Percentiles rank a stretch among this genome's conserved stretches.
phyloP scores from a whole-genome alignment of 2,888 invertebrate species.

The Tenthredo scrophulariae region DNA sequence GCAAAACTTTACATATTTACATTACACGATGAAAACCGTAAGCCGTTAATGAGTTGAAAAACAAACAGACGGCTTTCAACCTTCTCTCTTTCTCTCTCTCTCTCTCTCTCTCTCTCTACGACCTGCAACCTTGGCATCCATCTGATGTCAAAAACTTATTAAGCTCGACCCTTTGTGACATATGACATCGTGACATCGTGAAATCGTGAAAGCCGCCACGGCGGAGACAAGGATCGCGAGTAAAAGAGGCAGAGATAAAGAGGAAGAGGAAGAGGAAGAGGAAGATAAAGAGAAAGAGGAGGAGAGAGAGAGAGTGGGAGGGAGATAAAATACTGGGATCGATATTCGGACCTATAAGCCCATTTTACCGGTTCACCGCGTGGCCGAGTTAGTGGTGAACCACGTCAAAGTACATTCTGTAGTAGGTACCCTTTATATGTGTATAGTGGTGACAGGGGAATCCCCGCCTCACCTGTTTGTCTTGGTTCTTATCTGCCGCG shows the following conservation, averaged over 20 bases:
- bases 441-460: slow-evolving; percentile 36
- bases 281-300: not conserved
- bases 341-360: slow-evolving; percentile 47
- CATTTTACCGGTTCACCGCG: slow-evolving; percentile 42
- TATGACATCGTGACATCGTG: slow-evolving; percentile 27
- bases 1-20: slow-evolving; percentile 17
- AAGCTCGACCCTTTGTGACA: slow-evolving; percentile 27
- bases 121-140: not conserved
- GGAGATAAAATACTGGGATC: slow-evolving; percentile 6
- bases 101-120: not conserved
- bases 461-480: slow-evolving; percentile 43
- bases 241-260: slow-evolving; percentile 15
- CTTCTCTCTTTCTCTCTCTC: not conserved
- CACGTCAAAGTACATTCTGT: slow-evolving; percentile 38
- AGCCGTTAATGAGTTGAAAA: slow-evolving; percentile 18
- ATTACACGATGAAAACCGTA: slow-evolving; percentile 15
- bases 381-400: slow-evolving; percentile 40
- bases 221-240: not conserved
- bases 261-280: not conserved
- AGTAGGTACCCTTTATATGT: slow-evolving; percentile 36
- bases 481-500: slow-evolving; percentile 36
- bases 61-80: slow-evolving; percentile 12
- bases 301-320: not conserved
- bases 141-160: slow-evolving; percentile 32
- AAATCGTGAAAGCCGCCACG: not conserved